Evolutionary conservation across 1,140 invertebrate genomes (phyloP).

Genomic region (Anastatus disparis): DNA sequence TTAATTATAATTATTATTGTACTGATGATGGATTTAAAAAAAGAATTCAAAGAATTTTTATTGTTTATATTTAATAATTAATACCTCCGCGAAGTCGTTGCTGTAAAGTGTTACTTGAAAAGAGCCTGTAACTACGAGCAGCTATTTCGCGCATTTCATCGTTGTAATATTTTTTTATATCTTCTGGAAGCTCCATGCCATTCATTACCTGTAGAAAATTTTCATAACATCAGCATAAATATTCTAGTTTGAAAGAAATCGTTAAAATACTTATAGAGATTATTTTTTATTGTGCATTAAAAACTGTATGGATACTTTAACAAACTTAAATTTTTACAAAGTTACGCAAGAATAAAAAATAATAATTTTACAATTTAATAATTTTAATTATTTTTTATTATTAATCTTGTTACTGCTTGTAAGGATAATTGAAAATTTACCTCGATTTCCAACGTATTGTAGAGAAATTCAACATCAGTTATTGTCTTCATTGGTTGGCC

Average conservation of each 20-base stretch:
- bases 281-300: too few relatives aligned
- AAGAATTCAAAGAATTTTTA: too few relatives aligned
- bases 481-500: slow-evolving; percentile 75
- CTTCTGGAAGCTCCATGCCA: slow-evolving; percentile 75
- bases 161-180: slow-evolving; percentile 78
- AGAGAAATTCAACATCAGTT: slow-evolving; percentile 77
- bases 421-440: slow-evolving; percentile 57
- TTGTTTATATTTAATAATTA: background rate
- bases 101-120: slow-evolving; percentile 77
- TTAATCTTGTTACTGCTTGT: too few relatives aligned
- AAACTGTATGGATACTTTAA: too few relatives aligned
- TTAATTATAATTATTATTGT: background rate
- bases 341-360: too few relatives aligned
- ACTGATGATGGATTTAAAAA: background rate
- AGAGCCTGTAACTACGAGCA: slow-evolving; percentile 75
- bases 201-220: slow-evolving; percentile 49
- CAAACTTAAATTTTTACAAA: too few relatives aligned
- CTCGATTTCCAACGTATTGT: slow-evolving; percentile 79
- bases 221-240: too few relatives aligned
- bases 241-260: background rate
- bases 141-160: slow-evolving; percentile 75
- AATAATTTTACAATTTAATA: too few relatives aligned
- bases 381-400: too few relatives aligned
- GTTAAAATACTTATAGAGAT: slow-evolving; percentile 2
- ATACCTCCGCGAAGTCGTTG: slow-evolving; percentile 78